Base-by-base conservation (phyloP, 92 coral and sea anemone genomes). In the Desmophyllum pertusum region DNA sequence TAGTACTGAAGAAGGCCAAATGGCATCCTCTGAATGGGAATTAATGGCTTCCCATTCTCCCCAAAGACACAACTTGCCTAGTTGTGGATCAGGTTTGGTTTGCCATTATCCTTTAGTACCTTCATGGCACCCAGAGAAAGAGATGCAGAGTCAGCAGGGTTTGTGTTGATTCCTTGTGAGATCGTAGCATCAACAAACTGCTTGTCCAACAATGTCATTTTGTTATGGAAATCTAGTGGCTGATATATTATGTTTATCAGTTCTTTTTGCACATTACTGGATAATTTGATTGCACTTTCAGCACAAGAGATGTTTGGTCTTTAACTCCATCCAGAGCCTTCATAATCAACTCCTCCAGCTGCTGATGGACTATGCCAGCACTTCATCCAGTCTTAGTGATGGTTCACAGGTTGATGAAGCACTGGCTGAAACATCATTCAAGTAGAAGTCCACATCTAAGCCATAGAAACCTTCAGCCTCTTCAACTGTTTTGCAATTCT, bases 1-100 rank as follows among this genome's bases (percentile, higher is more conserved):
- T 85, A 85, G 46, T 93, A 90, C 19, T 78, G 84, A 6, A 90
- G 77, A 4, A 93, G 76, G 8, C 97, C 97, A 93, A 90, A 90
- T 63, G 97, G 97, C 94, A 93, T 93, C 72, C 94, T 67, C 11
- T 90, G 83, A 29, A 88, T 71, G 3, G 90, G 90, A 18, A 90
- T 76, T n/a, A 90, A 77, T 13, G 94, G 42, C 35, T 59, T 72
- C n/a, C 77, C 61, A 30, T 72, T 37, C 9, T 72, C 77, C 8
- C 61, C 77, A 45, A 72, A 72, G 8, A 72, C 52, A 70, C 77
- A 72, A 59, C 77, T 84, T 27, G 81, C 84, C 67, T 84, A 90
- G 43, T 86, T 90, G 85, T 81, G 83, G 5, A 86, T 87, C 31
- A 90, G 75, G 72, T 90, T 86, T 38, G 87, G 84, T 43, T 89